Base-by-base conservation (phyloP, 2,888 invertebrate genomes). In the Lithophane semibrunnea region DNA sequence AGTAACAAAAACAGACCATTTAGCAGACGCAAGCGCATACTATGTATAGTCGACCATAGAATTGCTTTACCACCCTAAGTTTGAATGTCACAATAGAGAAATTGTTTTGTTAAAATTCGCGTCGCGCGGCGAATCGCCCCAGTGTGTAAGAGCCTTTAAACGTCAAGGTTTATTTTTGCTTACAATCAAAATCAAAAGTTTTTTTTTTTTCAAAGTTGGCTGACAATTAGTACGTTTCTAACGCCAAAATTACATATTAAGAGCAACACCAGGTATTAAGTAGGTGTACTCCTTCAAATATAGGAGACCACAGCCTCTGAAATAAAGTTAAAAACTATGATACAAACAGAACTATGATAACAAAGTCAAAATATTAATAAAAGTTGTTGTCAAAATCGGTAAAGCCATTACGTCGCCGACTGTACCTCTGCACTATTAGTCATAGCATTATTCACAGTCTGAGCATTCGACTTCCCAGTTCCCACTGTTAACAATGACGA, bases 371-470 rank as follows among this genome's bases (percentile, higher is more conserved):
- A n/a, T n/a, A 56, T n/a, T n/a, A 56, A 56, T 56, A n/a, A 56
- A 56, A 56, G 12, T 3, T 12, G n/a, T n/a, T 24, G 58, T 58
- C 24, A 42, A 71, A 37, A 66, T n/a, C 5, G 49, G 8, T 67
- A 49, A 24, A 18, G 3, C 1, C 8, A 42, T 49, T 66, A 18
- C n/a, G 13, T 18, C 0, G 37, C 9, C 37, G 5, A 72, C 37
- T 67, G 47, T 64, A 73, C 54, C 18, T 72, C 42, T 68, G 16
- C 13, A 61, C 56, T 65, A 85, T 91, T 89, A 90, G 74, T 89
- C 88, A 89, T 68, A 58, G 75, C 9, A 74, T 89, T 88, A 89
- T 85, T 89, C 89, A 90, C 75, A 75, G 88, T 84, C 88, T 83
- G 84, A 77, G 86, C 58, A 88, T 87, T 86, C 81, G 69, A 75